These are phyloP conservation scores for Anthophora plumipes DNA, from an alignment of 2,888 invertebrate genomes.

Conservation along the genomic window DNA sequence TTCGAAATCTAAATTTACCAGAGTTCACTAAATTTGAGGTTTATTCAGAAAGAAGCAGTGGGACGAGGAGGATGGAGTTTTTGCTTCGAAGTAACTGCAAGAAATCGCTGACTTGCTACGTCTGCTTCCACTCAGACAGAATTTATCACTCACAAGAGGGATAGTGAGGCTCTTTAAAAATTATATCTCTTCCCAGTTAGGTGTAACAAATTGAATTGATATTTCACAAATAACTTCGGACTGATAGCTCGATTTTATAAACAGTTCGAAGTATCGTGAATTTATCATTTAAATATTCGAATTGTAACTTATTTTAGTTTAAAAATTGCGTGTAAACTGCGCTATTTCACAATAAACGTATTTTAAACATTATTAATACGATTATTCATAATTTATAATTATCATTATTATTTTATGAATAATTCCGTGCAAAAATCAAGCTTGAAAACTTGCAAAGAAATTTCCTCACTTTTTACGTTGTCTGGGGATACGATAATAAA, in stretches of 20 bases:
- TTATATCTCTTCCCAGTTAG: conserved; percentile 38
- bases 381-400: neutral
- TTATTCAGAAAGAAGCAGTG: conserved; percentile 34
- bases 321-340: no score
- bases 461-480: no score
- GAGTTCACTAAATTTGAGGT: conserved; percentile 32
- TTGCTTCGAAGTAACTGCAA: conserved; percentile 57
- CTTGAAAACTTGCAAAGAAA: no score
- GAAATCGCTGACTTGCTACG: conserved; percentile 71
- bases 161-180: conserved; percentile 46
- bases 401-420: no score
- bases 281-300: no score
- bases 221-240: neutral
- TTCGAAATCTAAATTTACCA: conserved; percentile 12
- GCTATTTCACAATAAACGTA: no score
- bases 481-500: no score
- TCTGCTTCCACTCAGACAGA: conserved; percentile 42
- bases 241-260: neutral
- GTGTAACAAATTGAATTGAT: neutral
- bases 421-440: no score
- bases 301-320: no score
- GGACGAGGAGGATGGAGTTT: conserved; percentile 52
- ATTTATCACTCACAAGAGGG: conserved; percentile 56
- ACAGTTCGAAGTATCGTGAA: no score
- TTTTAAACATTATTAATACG: no score